Conservation (phyloP, 2,888 invertebrate genomes). For the Drosophila mercatorum region DNA sequence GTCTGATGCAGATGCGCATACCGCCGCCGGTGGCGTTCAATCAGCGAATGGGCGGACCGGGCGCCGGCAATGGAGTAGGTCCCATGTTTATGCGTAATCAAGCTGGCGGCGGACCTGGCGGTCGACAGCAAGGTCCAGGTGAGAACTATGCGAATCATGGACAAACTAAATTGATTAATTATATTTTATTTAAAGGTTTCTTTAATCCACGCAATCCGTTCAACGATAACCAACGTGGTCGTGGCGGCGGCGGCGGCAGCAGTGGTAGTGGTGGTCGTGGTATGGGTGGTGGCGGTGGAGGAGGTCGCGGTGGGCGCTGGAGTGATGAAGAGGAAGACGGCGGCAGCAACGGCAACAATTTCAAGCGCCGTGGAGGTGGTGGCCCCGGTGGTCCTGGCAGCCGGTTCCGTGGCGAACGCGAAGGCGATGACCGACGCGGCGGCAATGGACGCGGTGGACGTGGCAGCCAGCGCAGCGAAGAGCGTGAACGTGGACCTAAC, state of each 20-base stretch:
- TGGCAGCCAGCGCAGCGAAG: constrained; percentile 61
- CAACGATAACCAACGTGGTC: constrained; percentile 76
- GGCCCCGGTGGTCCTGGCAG: constrained; percentile 65
- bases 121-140: constrained; percentile 80
- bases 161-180: not conserved
- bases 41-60: constrained; percentile 77
- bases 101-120: constrained; percentile 65
- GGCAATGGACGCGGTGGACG: constrained; percentile 56
- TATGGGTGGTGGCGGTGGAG: constrained; percentile 48
- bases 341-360: constrained; percentile 46
- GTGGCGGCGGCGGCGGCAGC: constrained; percentile 55
- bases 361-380: constrained; percentile 82
- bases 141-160: not conserved
- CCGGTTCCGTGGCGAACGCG: constrained; percentile 80
- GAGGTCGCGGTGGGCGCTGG: constrained; percentile 70
- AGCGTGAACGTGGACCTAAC: constrained; percentile 61
- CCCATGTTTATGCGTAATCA: constrained; percentile 73
- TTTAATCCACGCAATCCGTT: constrained; percentile 82
- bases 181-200: constrained; percentile 65
- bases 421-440: constrained; percentile 69
- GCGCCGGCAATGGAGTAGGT: constrained; percentile 62
- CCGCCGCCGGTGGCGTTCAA: constrained; percentile 82
- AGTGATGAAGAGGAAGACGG: constrained; percentile 75
- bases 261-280: constrained; percentile 55
- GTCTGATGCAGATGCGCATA: constrained; percentile 83